Evolutionary conservation across 2,797 vertebrate species (phyloP).

Genomic region (Odontamblyopus rebecca): DNA sequence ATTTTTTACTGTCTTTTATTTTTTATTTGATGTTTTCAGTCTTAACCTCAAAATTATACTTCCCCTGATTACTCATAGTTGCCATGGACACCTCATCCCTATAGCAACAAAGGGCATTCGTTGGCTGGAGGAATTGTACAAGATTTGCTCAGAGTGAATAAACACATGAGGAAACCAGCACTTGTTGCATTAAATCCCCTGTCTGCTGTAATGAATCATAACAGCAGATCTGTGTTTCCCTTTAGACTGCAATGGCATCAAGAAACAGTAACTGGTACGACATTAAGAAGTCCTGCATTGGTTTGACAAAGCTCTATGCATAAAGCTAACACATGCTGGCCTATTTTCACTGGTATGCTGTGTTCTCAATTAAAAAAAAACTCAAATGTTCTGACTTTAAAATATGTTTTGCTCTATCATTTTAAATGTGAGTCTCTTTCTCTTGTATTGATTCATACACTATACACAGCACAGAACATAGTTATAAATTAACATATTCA

Average conservation of each 20-base stretch:
- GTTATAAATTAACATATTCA: not conserved
- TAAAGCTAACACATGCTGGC: constrained; percentile 16
- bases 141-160: constrained; percentile 42
- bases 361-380: constrained; percentile 58
- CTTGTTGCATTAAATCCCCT: constrained; percentile 44
- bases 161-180: constrained; percentile 44
- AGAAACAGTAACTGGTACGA: constrained; percentile 31
- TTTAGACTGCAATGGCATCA: constrained; percentile 29
- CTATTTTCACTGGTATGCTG: constrained; percentile 39
- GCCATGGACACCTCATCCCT: constrained; percentile 72
- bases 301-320: constrained; percentile 33
- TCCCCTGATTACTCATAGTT: constrained; percentile 57
- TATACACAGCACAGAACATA: too few species aligned
- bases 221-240: constrained; percentile 21
- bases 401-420: not conserved
- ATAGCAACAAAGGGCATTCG: constrained; percentile 67
- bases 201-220: constrained; percentile 40
- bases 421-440: not conserved
- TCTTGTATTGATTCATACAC: too few species aligned
- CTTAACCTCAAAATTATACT: constrained; percentile 35
- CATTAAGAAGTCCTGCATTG: constrained; percentile 24
- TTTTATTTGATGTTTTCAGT: constrained; percentile 17
- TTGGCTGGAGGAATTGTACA: constrained; percentile 44
- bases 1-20: not conserved
- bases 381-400: constrained; percentile 8